Percentiles rank a stretch among this genome's conserved stretches.
phyloP scores from a whole-genome alignment of 2,888 invertebrate genomes.

The Flexamia atlantica region DNA sequence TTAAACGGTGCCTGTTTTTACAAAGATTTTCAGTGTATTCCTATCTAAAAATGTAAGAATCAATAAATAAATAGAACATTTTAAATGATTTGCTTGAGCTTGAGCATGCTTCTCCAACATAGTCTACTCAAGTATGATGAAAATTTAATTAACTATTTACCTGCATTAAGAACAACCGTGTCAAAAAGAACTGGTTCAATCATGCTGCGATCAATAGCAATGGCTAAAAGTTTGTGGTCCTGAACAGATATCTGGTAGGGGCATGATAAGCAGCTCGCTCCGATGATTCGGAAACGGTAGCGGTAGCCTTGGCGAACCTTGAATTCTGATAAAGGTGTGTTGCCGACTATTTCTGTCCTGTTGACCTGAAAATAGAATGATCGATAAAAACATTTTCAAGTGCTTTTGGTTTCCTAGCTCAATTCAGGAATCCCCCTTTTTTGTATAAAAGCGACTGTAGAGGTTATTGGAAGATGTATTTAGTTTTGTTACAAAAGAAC shows the following conservation, averaged over 20 bases:
- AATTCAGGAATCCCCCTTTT: no score
- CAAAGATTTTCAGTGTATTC: no score
- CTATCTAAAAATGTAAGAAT: no score
- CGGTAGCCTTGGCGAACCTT: conserved; percentile 75
- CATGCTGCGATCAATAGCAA: conserved; percentile 77
- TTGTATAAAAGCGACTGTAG: no score
- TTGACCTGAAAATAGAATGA: background rate
- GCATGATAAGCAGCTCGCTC: conserved; percentile 78
- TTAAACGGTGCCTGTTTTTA: no score
- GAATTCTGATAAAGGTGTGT: conserved; percentile 70
- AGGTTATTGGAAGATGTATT: no score
- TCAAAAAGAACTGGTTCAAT: conserved; percentile 75
- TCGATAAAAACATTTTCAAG: background rate
- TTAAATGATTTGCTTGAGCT: no score
- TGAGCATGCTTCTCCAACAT: no score
- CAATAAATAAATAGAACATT: no score
- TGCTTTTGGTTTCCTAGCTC: no score
- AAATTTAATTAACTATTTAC: conserved; percentile 71
- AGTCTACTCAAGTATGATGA: no score
- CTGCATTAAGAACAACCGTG: conserved; percentile 76
- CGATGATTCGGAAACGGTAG: conserved; percentile 78
- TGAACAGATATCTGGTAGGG: conserved; percentile 76
- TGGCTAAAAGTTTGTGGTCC: conserved; percentile 76
- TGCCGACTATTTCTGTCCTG: background rate
- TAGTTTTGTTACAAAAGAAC: no score